A percentile compares a stretch with the other conserved stretches of the same genome.
Conservation (phyloP, 2,888 invertebrate species). For the Eumerus sabulonum region DNA sequence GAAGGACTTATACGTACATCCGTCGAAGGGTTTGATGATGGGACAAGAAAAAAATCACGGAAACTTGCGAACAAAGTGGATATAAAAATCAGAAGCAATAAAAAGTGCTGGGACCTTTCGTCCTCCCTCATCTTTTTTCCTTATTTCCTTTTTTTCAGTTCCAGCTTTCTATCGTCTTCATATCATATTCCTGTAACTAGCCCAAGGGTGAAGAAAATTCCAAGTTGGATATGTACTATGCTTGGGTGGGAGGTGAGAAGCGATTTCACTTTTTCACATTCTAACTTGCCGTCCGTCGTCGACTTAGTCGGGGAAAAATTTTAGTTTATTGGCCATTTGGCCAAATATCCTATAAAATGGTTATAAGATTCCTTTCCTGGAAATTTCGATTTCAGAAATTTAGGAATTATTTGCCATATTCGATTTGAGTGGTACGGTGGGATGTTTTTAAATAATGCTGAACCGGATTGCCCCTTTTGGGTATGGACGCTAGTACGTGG, state of each 20-base stretch:
- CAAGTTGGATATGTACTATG: slow-evolving; percentile 12
- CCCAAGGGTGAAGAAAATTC: slow-evolving; percentile 12
- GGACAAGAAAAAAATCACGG: slow-evolving; percentile 45
- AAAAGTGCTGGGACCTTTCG: slow-evolving; percentile 58
- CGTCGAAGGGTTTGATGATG: too few species aligned
- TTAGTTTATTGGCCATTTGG: slow-evolving; percentile 64
- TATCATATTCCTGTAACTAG: neutral
- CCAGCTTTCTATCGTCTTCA: neutral
- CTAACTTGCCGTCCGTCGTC: neutral
- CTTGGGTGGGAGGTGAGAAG: neutral
- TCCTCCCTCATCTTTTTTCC: slow-evolving; percentile 13
- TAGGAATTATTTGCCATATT: too few species aligned
- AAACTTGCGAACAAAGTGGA: slow-evolving; percentile 67
- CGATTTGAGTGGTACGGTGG: too few species aligned
- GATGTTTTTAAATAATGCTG: too few species aligned
- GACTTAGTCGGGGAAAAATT: slow-evolving; percentile 46
- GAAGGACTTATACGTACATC: too few species aligned
- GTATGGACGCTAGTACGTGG: too few species aligned
- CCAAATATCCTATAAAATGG: slow-evolving; percentile 61
- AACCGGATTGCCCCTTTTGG: too few species aligned
- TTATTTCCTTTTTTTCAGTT: slow-evolving; percentile 11
- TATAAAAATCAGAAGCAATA: slow-evolving; percentile 65
- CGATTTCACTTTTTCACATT: neutral
- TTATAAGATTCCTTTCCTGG: slow-evolving; percentile 55
- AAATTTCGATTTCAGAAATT: too few species aligned